Percentiles rank a stretch among this genome's conserved stretches.
phyloP scores from a whole-genome alignment of 2,888 invertebrate species.

The Andrena bucephala region DNA sequence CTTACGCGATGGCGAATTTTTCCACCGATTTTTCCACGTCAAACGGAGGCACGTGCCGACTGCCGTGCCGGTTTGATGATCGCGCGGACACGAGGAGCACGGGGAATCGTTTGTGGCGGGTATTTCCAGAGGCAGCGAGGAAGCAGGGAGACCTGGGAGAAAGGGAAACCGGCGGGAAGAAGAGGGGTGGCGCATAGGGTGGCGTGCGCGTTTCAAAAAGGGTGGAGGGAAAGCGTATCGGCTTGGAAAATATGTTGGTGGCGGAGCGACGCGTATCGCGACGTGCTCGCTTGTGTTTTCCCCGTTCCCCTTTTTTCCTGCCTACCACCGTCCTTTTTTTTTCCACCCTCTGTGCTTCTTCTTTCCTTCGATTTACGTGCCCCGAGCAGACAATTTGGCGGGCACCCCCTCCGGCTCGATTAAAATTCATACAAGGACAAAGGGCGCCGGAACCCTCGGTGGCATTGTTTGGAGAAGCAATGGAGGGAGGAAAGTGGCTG shows the following conservation, averaged over 20 bases:
- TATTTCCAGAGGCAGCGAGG: constrained; percentile 66
- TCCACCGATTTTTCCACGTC: not conserved
- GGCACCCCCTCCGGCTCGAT: constrained; percentile 8
- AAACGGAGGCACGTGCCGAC: constrained; percentile 47
- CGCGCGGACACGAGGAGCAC: constrained; percentile 56
- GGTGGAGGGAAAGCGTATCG: constrained; percentile 65
- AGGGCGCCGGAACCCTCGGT: not conserved
- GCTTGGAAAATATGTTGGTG: constrained; percentile 71
- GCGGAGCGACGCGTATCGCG: constrained; percentile 44
- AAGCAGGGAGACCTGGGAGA: constrained; percentile 47
- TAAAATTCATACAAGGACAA: constrained; percentile 34
- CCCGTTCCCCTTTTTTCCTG: not conserved
- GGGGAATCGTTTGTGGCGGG: constrained; percentile 66
- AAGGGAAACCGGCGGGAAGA: constrained; percentile 44
- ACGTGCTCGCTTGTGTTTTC: not conserved
- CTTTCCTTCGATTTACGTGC: not conserved
- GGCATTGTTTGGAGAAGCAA: constrained; percentile 33
- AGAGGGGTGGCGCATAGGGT: constrained; percentile 54
- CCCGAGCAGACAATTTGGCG: constrained; percentile 9
- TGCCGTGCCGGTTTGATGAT: constrained; percentile 51
- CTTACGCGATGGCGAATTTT: not conserved
- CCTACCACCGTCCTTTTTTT: not conserved
- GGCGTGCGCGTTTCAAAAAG: constrained; percentile 58
- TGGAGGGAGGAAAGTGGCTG: constrained; percentile 29
- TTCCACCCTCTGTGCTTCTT: not conserved